Percentiles rank a stretch among this genome's conserved stretches.
Evolutionary conservation across 1,140 invertebrate genomes (phyloP).

Genomic region (Brachystomella parvula): DNA sequence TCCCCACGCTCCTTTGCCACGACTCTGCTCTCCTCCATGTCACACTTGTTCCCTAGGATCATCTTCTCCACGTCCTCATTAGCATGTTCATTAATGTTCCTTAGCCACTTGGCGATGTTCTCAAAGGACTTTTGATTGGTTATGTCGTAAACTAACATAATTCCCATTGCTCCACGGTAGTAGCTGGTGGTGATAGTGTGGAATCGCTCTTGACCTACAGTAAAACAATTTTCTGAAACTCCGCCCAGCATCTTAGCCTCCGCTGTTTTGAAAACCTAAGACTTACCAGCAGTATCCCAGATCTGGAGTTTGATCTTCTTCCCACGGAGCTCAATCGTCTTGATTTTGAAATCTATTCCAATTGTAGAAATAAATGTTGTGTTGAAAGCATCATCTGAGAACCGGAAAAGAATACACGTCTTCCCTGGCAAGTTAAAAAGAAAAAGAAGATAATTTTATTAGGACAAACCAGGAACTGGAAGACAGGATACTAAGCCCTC

Average conservation of each 20-base stretch:
- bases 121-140: conserved; percentile 94
- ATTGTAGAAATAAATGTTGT: conserved; percentile 97
- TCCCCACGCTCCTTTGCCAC: conserved; percentile 83
- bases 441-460: no score
- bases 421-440: conserved; percentile 63
- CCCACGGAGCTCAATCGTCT: conserved; percentile 91
- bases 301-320: conserved; percentile 99
- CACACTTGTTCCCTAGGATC: conserved; percentile 99
- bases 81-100: conserved; percentile 63
- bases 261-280: no score
- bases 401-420: conserved; percentile 95
- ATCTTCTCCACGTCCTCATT: conserved; percentile 99
- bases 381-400: conserved; percentile 97
- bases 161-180: conserved; percentile 95
- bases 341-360: conserved; percentile 98
- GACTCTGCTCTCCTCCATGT: conserved; percentile 94
- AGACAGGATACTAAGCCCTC: no score
- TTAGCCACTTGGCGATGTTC: conserved; percentile 95
- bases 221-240: conserved; percentile 49
- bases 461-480: no score
- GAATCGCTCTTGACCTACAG: conserved; percentile 89
- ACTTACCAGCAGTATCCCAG: conserved; percentile 61
- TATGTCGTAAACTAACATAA: conserved; percentile 97
- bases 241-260: background rate
- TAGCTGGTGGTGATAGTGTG: conserved; percentile 97